Percentiles rank a stretch among this genome's conserved stretches.
Evolutionary conservation across 1,140 invertebrate genomes (phyloP).

Genomic region (Oncopodura yosiiana): DNA sequence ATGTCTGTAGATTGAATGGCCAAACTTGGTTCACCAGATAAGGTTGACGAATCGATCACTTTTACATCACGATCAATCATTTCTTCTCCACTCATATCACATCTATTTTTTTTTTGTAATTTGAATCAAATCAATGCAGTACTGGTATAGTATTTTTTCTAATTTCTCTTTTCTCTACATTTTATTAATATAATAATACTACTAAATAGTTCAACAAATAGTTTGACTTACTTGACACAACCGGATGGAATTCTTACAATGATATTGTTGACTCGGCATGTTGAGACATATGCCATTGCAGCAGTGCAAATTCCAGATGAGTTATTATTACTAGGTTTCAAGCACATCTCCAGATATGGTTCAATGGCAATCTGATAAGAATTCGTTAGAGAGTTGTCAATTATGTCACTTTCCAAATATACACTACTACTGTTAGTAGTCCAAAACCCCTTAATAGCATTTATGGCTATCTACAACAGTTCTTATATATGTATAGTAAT

Average conservation of each 20-base stretch:
- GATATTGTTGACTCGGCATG: conserved; percentile 61
- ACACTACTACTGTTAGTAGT: too few relatives aligned
- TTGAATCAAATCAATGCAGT: too few relatives aligned
- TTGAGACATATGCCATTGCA: conserved; percentile 64
- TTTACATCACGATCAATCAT: conserved; percentile 57
- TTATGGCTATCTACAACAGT: too few relatives aligned
- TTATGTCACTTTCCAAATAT: too few relatives aligned
- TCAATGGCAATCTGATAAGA: conserved; percentile 46
- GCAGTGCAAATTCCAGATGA: conserved; percentile 52
- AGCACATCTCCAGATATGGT: conserved; percentile 55
- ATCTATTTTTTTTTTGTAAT: conserved; percentile 30
- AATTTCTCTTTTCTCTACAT: too few relatives aligned
- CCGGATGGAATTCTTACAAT: conserved; percentile 63
- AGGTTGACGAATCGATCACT: conserved; percentile 20
- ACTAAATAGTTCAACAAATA: too few relatives aligned
- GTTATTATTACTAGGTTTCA: conserved; percentile 41
- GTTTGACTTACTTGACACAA: conserved; percentile 60
- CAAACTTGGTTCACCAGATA: conserved; percentile 45
- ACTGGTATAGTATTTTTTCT: too few relatives aligned
- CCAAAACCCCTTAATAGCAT: too few relatives aligned
- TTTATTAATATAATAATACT: too few relatives aligned
- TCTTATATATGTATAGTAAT: too few relatives aligned
- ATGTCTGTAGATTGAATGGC: conserved; percentile 62
- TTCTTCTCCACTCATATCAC: conserved; percentile 47
- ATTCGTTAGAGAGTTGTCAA: too few relatives aligned